Evolutionary conservation across 2,113 vertebrate species (phyloP).

Genomic region (Bubo blakistoni): DNA sequence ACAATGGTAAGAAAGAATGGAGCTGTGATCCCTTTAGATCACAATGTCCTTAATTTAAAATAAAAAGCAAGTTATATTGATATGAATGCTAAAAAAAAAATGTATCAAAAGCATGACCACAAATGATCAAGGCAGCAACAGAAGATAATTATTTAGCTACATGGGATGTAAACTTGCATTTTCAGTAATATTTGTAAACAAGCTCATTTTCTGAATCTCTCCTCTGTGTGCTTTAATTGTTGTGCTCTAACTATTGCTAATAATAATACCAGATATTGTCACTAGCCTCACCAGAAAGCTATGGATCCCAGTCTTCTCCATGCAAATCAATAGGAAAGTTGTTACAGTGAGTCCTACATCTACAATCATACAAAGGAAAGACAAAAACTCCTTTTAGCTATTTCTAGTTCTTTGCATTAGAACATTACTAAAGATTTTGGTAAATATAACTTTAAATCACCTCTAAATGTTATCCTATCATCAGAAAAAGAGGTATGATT

Average conservation of each 20-base stretch:
- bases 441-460: not conserved
- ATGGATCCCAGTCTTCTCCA: not conserved
- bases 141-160: slow-evolving; percentile 30
- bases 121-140: slow-evolving; percentile 42
- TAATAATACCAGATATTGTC: not conserved
- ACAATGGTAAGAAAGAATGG: not conserved
- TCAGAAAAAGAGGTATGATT: not conserved
- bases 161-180: slow-evolving; percentile 19
- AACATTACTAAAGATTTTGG: not conserved
- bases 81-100: not conserved
- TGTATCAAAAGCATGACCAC: not conserved
- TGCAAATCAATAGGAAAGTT: not conserved
- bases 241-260: not conserved
- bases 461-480: not conserved
- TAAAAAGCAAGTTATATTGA: not conserved
- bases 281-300: not conserved
- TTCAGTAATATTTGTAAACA: slow-evolving; percentile 47
- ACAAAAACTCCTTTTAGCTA: not conserved
- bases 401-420: not conserved
- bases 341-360: not conserved
- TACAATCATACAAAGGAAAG: rapidly evolving
- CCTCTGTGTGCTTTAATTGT: slow-evolving; percentile 8
- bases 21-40: slow-evolving; percentile 43
- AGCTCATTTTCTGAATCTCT: slow-evolving; percentile 12
- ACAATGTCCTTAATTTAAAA: not conserved